Evolutionary conservation across 2,113 vertebrate genomes (phyloP), one percentile per base, ranked within the genome.

Genomic region (Tyrannus savana): DNA sequence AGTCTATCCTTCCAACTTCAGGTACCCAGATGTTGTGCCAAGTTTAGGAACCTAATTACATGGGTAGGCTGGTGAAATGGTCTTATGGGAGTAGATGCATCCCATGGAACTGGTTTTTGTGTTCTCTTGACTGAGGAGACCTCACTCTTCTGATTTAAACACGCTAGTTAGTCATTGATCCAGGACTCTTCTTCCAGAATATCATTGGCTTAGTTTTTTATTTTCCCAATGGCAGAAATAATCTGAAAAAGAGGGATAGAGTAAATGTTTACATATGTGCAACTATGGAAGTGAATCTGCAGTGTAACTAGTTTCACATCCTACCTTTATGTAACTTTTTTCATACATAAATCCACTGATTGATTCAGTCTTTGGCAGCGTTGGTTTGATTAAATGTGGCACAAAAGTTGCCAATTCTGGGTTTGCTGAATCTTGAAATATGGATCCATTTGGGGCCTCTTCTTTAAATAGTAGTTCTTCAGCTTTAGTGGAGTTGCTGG

Each of bases 321-420:
- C 44, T 82, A 49, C 31, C 14, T 73, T 78, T 11, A 11, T 9
- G 4, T 44, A 67, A 39, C 1, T 4, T 16, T 35, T 33, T 81
- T 59, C 4, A 1, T 42, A 39, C 2, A 1, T 5, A 6, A 58
- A 30, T 72, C 19, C 1, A 0, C 18, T 50, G 35, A 50, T 50
- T 44, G 59, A 42, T 53, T 87, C 27, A n/a, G 46, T 19, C 39
- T 71, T 79, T 76, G 63, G 23, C 4, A 21, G 56, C 31, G 14
- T 72, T 41, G 25, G 23, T 55, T 78, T 50, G 49, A 52, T 71
- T 49, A 85, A 83, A 80, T 55, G 21, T 55, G 35, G 17, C 23
- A 74, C 46, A 63, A 50, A 79, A 71, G 5, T 35, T 83, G 31
- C 27, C 41, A 44, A 2, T 39, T 78, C 30, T 42, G 67, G 66